Evolutionary conservation across 1,140 invertebrate species (phyloP).

Genomic region (Pseudachorutes palmiensis): DNA sequence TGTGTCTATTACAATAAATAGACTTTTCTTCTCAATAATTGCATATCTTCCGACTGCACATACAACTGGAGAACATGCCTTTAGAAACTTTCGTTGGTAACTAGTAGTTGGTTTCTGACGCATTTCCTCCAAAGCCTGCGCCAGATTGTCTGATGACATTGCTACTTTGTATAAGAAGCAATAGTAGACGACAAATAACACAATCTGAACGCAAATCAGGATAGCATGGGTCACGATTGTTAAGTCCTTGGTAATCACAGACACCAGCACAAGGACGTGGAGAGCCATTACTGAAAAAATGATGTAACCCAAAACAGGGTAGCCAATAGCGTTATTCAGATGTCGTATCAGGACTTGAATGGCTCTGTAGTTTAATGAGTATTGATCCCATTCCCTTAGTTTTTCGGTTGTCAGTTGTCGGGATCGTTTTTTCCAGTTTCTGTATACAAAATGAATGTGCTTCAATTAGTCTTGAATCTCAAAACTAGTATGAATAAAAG

Average conservation of each 20-base stretch:
- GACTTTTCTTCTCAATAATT: neutral
- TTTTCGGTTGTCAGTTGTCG: too few species aligned
- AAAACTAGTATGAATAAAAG: too few species aligned
- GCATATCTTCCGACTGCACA: neutral
- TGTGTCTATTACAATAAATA: neutral
- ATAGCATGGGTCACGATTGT: neutral
- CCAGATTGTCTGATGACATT: neutral
- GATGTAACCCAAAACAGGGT: neutral
- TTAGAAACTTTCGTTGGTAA: neutral
- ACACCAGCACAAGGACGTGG: neutral
- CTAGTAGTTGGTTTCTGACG: neutral
- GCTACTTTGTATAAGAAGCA: neutral
- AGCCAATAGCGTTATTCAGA: neutral
- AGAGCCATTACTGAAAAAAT: neutral
- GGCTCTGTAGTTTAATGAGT: neutral
- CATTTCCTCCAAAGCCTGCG: neutral
- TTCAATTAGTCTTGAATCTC: too few species aligned
- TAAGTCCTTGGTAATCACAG: too few species aligned
- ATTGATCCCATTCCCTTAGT: neutral
- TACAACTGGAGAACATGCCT: neutral
- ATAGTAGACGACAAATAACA: neutral
- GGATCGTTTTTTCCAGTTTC: too few species aligned
- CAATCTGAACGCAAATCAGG: neutral
- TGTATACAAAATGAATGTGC: too few species aligned
- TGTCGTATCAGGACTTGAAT: neutral